A percentile compares a stretch with the other conserved stretches of the same genome.
Conservation (phyloP, 1,140 invertebrate species). For the Drosophila micromelanica region DNA sequence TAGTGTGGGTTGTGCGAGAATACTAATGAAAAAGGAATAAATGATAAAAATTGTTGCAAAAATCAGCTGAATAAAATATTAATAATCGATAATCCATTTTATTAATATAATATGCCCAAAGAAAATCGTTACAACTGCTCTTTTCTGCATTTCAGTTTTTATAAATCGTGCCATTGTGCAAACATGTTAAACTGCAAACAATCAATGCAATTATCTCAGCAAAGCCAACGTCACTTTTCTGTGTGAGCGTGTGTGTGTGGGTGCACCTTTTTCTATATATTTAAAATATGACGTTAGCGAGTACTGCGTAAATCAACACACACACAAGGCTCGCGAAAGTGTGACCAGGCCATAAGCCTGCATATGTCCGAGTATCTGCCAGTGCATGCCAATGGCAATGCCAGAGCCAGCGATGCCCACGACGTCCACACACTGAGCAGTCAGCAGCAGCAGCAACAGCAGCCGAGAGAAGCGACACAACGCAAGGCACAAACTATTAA, state of each 20-base stretch:
- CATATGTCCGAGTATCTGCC: conserved; percentile 42
- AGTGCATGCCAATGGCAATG: conserved; percentile 22
- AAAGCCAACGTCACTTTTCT: neutral
- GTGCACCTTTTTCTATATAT: conserved; percentile 25
- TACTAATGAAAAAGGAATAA: conserved; percentile 36
- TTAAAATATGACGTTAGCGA: conserved; percentile 47
- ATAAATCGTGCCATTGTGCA: conserved; percentile 4
- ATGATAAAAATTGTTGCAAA: conserved; percentile 7
- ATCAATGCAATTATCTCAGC: neutral
- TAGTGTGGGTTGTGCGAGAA: conserved; percentile 25
- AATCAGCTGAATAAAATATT: neutral
- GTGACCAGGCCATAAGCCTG: conserved; percentile 35
- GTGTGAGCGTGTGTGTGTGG: conserved; percentile 2
- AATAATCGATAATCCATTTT: neutral
- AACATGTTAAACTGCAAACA: conserved; percentile 1
- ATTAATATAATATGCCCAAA: neutral
- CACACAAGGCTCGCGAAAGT: conserved; percentile 25
- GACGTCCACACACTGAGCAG: conserved; percentile 16
- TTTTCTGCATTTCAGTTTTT: conserved; percentile 4
- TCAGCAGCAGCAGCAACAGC: conserved; percentile 34
- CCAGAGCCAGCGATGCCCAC: conserved; percentile 35
- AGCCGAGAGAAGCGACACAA: conserved; percentile 29
- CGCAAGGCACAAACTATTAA: conserved; percentile 40
- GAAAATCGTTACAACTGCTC: conserved; percentile 20
- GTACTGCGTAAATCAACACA: conserved; percentile 21